phyloP scores from a whole-genome alignment of 2,888 invertebrate genomes.

The Syrista parreyssii region DNA sequence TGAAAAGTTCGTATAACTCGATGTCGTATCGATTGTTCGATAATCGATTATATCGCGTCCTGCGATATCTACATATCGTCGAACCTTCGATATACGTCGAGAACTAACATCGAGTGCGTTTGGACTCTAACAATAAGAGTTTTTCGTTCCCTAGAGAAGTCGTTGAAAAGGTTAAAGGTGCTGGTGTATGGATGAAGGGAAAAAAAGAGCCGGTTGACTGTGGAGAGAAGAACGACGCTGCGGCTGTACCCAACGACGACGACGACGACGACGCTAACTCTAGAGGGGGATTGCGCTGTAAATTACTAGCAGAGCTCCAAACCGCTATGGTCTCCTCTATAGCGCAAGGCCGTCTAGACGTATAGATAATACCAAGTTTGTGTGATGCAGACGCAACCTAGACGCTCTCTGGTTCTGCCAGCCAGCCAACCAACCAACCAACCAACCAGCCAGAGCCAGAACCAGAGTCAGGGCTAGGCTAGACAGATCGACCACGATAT shows the following conservation, averaged over 20 bases:
- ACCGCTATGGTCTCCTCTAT: conserved; percentile 52
- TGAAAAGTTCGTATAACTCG: background rate
- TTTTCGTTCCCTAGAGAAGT: background rate
- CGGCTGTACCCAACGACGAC: background rate
- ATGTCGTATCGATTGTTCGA: background rate
- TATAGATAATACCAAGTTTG: conserved; percentile 58
- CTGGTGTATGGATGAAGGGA: background rate
- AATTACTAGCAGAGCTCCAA: conserved; percentile 56
- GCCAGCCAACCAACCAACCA: conserved; percentile 52
- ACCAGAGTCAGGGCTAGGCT: conserved; percentile 42
- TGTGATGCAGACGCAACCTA: conserved; percentile 54
- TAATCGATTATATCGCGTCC: background rate
- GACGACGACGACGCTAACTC: background rate
- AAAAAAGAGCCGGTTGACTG: background rate
- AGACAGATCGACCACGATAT: conserved; percentile 49
- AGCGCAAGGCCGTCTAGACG: conserved; percentile 57
- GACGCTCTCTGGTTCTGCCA: conserved; percentile 55
- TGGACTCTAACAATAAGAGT: background rate
- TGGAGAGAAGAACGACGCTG: background rate
- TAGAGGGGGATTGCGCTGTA: conserved; percentile 47
- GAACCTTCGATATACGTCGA: background rate
- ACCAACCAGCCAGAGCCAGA: conserved; percentile 24
- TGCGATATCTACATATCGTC: background rate
- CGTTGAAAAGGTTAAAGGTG: background rate
- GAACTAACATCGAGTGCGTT: background rate